phyloP scores from a whole-genome alignment of 2,888 invertebrate species.

The Sinelater perroti region DNA sequence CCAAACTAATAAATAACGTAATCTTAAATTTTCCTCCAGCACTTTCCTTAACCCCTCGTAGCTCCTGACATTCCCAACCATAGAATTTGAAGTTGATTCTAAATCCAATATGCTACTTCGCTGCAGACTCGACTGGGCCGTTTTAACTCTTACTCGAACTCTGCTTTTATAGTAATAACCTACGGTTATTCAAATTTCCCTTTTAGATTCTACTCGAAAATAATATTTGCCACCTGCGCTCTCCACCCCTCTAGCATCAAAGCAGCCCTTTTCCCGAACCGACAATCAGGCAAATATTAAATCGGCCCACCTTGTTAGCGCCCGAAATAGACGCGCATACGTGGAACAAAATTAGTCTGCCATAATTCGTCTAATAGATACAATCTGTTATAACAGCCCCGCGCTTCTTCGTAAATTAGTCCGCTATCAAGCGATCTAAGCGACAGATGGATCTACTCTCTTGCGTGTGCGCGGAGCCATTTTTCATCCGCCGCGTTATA shows the following conservation, averaged over 20 bases:
- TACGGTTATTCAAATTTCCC: slow-evolving; percentile 28
- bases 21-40: slow-evolving; percentile 8
- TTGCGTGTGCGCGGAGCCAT: slow-evolving; percentile 28
- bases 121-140: slow-evolving; percentile 27
- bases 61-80: slow-evolving; percentile 23
- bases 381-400: slow-evolving; percentile 47
- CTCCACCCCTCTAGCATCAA: slow-evolving; percentile 21
- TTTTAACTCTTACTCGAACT: slow-evolving; percentile 30
- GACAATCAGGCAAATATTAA: slow-evolving; percentile 3
- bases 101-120: slow-evolving; percentile 34
- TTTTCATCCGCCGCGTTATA: slow-evolving; percentile 32
- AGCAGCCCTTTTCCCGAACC: slow-evolving; percentile 1
- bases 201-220: slow-evolving; percentile 25
- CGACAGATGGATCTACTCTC: slow-evolving; percentile 32
- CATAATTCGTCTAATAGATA: slow-evolving; percentile 51
- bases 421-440: slow-evolving; percentile 45
- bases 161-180: slow-evolving; percentile 28
- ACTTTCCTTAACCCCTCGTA: slow-evolving; percentile 18
- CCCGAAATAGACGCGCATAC: slow-evolving; percentile 17
- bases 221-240: slow-evolving; percentile 26
- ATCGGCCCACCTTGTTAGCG: slow-evolving; percentile 2
- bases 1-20: slow-evolving; percentile 15
- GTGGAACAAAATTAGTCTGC: slow-evolving; percentile 47
- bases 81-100: slow-evolving; percentile 29
- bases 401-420: slow-evolving; percentile 46